These are phyloP conservation scores for Muricea muricata DNA, from an alignment of 92 coral and sea anemone genomes.

Conservation along the genomic window DNA sequence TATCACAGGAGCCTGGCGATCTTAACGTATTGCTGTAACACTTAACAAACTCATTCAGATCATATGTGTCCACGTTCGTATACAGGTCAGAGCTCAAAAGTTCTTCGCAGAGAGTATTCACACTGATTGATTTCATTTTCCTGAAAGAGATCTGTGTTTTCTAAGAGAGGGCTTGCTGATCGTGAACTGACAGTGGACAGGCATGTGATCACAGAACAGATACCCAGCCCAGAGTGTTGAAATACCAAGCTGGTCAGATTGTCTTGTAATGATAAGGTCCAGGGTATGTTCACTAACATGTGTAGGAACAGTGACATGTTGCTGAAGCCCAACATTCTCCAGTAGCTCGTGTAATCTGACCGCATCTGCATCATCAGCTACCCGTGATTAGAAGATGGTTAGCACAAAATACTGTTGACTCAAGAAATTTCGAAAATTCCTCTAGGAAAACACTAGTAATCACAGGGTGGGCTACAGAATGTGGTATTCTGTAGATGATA, in stretches of 20 bases:
- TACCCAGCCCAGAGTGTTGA: slow-evolving; percentile 50
- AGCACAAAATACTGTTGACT: slow-evolving; percentile 55
- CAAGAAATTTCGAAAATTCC: slow-evolving; percentile 65
- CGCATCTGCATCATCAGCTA: slow-evolving; percentile 56
- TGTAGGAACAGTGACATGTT: no score
- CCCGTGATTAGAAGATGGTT: slow-evolving; percentile 61
- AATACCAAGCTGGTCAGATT: slow-evolving; percentile 18
- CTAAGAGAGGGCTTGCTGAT: slow-evolving; percentile 40
- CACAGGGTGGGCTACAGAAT: slow-evolving; percentile 65
- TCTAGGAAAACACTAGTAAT: slow-evolving; percentile 57
- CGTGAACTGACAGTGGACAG: slow-evolving; percentile 53
- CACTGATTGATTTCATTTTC: slow-evolving; percentile 50
- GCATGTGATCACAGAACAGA: slow-evolving; percentile 67
- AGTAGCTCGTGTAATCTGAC: slow-evolving; percentile 49
- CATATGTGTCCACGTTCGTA: slow-evolving; percentile 41
- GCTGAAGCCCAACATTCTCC: slow-evolving; percentile 68
- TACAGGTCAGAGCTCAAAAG: slow-evolving; percentile 63
- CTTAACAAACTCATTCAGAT: slow-evolving; percentile 42
- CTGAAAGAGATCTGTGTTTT: slow-evolving; percentile 53
- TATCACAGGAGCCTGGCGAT: no score
- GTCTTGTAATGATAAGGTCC: slow-evolving; percentile 62
- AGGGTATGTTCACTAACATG: no score
- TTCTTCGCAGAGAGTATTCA: slow-evolving; percentile 43
- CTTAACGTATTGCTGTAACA: slow-evolving; percentile 29
- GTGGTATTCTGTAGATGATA: slow-evolving; percentile 70